Conservation (phyloP, 2,113 vertebrate species). For the Verasper variegatus region DNA sequence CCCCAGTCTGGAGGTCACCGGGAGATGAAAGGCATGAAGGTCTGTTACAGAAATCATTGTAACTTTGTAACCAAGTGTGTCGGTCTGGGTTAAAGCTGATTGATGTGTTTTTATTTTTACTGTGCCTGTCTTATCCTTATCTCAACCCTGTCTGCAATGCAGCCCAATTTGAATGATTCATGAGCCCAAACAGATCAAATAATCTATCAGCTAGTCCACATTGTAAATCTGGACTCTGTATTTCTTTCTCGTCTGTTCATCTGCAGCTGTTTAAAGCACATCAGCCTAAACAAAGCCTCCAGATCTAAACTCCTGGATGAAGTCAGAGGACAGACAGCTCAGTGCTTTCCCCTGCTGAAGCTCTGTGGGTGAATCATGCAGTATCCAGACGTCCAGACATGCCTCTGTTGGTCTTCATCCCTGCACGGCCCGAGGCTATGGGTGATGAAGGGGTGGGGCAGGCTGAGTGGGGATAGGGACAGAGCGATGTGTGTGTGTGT, state of each 20-base stretch:
- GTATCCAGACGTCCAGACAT: constrained; percentile 68
- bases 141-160: background rate
- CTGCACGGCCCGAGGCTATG: constrained; percentile 35
- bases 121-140: background rate
- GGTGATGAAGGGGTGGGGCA: constrained; percentile 42
- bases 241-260: constrained; percentile 30
- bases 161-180: background rate
- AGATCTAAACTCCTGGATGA: constrained; percentile 32
- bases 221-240: background rate
- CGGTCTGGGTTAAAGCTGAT: too few relatives aligned
- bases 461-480: background rate
- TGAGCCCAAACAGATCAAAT: background rate
- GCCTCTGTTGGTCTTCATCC: constrained; percentile 48
- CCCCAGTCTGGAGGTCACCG: too few relatives aligned
- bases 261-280: constrained; percentile 26
- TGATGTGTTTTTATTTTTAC: background rate
- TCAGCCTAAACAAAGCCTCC: constrained; percentile 47
- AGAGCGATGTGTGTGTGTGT: background rate
- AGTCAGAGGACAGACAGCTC: constrained; percentile 55
- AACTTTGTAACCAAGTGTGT: too few relatives aligned
- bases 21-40: too few relatives aligned
- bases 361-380: constrained; percentile 60
- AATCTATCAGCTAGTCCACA: background rate
- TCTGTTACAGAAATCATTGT: too few relatives aligned
- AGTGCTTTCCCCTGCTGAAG: constrained; percentile 47